phyloP scores from a whole-genome alignment of 2,888 invertebrate species.

The Stenichneumon culpator region DNA sequence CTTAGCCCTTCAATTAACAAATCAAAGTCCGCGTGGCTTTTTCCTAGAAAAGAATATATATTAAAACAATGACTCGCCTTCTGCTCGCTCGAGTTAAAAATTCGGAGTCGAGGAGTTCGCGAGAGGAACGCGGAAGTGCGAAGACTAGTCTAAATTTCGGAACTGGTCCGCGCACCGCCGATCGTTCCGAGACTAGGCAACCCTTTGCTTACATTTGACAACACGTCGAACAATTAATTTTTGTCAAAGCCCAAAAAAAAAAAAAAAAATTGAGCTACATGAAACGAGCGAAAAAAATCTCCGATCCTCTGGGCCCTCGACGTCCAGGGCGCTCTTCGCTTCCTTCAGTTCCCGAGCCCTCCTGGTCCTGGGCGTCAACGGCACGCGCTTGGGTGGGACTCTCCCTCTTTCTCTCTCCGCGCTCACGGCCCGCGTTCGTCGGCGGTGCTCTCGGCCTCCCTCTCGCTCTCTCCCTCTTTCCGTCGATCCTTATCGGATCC shows the following conservation, averaged over 20 bases:
- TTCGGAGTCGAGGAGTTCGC: no score
- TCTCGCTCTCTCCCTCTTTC: conserved; percentile 55
- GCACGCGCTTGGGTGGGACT: conserved; percentile 84
- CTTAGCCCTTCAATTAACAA: background rate
- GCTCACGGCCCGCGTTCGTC: conserved; percentile 66
- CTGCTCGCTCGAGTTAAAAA: background rate
- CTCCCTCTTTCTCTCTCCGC: conserved; percentile 58
- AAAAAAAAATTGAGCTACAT: background rate
- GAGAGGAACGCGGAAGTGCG: no score
- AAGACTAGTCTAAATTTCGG: no score
- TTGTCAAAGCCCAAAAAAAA: background rate
- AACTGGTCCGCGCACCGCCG: no score
- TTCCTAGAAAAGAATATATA: background rate
- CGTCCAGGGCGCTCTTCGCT: background rate
- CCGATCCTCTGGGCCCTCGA: conserved; percentile 5
- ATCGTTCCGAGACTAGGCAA: background rate
- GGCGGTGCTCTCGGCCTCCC: conserved; percentile 48
- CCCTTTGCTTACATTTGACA: background rate
- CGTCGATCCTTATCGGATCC: conserved; percentile 77
- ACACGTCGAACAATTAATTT: background rate
- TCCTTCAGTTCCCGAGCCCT: conserved; percentile 61
- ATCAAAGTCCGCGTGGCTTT: background rate
- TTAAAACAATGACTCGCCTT: background rate
- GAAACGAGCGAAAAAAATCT: conserved; percentile 2
- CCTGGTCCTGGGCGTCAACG: conserved; percentile 82